A percentile compares a stretch with the other conserved stretches of the same genome.
phyloP scores from a whole-genome alignment of 2,113 vertebrate species.

The Microtus richardsoni region DNA sequence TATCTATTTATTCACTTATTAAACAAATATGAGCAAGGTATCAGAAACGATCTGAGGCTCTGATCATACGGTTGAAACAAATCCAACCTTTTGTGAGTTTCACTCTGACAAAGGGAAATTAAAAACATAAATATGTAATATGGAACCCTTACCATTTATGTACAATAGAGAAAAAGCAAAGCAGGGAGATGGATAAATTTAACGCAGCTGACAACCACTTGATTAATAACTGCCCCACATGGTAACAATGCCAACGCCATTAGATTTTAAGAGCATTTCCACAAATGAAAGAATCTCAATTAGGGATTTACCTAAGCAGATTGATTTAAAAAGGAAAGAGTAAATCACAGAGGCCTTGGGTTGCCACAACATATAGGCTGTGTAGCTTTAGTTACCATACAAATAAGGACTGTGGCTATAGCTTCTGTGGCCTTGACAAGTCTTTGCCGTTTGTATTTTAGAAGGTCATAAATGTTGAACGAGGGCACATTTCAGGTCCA shows the following conservation, averaged over 20 bases:
- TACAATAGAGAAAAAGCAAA: neutral
- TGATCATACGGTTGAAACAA: neutral
- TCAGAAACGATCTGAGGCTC: conserved; percentile 12
- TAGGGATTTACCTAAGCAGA: conserved; percentile 39
- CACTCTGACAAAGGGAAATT: conserved; percentile 41
- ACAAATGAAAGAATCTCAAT: conserved; percentile 21
- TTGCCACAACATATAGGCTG: neutral
- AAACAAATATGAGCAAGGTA: conserved; percentile 15
- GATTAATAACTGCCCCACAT: neutral
- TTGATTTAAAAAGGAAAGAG: conserved; percentile 55
- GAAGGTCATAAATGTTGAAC: conserved; percentile 68
- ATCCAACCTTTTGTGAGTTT: neutral
- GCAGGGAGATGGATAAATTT: neutral
- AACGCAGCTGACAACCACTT: neutral
- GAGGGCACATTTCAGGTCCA: conserved; percentile 47
- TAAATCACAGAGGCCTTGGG: conserved; percentile 44
- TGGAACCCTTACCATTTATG: neutral
- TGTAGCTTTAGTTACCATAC: conserved; percentile 45
- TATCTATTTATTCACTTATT: neutral
- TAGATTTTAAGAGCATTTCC: conserved; percentile 13
- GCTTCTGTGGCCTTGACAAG: conserved; percentile 34
- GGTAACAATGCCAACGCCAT: neutral
- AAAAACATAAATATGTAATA: conserved; percentile 46
- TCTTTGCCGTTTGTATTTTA: conserved; percentile 67
- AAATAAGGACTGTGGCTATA: conserved; percentile 62